phyloP scores from a whole-genome alignment of 2,797 vertebrate genomes.

The Lagodon rhomboides region DNA sequence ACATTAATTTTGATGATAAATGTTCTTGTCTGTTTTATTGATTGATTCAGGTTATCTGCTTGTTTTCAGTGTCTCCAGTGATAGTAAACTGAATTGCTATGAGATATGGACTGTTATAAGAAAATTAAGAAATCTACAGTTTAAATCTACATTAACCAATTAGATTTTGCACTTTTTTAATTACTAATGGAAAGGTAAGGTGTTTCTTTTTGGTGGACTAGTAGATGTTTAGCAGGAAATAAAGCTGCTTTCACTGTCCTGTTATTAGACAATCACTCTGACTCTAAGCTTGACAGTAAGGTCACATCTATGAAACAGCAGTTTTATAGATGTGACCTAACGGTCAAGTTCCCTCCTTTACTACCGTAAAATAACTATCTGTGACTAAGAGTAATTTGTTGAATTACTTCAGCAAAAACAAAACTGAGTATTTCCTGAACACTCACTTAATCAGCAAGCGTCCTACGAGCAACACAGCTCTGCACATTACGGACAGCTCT shows the following conservation, averaged over 20 bases:
- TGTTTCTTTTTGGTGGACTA: not conserved
- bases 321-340: conserved; percentile 24
- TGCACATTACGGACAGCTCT: conserved; percentile 42
- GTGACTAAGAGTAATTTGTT: conserved; percentile 14
- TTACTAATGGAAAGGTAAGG: too few relatives aligned
- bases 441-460: conserved; percentile 33
- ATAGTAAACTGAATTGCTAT: too few relatives aligned
- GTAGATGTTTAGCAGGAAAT: not conserved
- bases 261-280: not conserved
- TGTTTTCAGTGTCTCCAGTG: not conserved
- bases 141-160: too few relatives aligned
- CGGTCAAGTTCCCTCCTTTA: not conserved
- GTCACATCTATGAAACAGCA: too few relatives aligned
- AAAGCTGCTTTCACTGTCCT: conserved; percentile 6
- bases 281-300: not conserved
- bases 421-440: conserved; percentile 34
- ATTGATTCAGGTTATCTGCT: not conserved
- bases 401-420: conserved; percentile 20
- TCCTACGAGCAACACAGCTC: conserved; percentile 53
- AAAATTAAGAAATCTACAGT: too few relatives aligned
- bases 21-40: too few relatives aligned
- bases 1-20: too few relatives aligned
- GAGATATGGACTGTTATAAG: not conserved
- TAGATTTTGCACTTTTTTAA: too few relatives aligned
- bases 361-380: not conserved